Percentiles rank a stretch among this genome's conserved stretches.
Evolutionary conservation across 2,113 vertebrate genomes (phyloP).

Genomic region (Ctenomys sociabilis): DNA sequence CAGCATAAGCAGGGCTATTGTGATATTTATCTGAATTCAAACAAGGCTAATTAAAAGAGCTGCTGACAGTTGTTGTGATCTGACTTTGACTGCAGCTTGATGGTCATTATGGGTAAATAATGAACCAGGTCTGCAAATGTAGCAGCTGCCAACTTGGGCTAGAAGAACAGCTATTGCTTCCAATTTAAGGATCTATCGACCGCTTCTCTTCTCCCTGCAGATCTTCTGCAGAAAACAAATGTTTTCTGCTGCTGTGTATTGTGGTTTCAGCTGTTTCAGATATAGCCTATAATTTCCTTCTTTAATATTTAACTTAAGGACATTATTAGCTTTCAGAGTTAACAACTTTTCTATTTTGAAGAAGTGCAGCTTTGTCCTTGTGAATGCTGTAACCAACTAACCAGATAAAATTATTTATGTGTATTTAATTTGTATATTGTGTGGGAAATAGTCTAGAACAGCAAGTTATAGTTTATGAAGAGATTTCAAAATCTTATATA

Average conservation of each 20-base stretch:
- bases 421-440: constrained; percentile 83
- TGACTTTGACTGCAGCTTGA: constrained; percentile 93
- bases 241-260: constrained; percentile 89
- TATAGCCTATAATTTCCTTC: constrained; percentile 88
- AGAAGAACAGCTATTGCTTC: constrained; percentile 90
- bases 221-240: constrained; percentile 90
- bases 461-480: constrained; percentile 43
- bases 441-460: constrained; percentile 69
- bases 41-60: constrained; percentile 94
- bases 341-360: constrained; percentile 88
- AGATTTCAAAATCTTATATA: constrained; percentile 47
- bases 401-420: constrained; percentile 74
- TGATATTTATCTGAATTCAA: constrained; percentile 95
- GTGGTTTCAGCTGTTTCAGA: constrained; percentile 92
- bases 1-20: constrained; percentile 89
- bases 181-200: constrained; percentile 94
- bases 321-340: constrained; percentile 94
- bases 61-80: constrained; percentile 94
- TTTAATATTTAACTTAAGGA: constrained; percentile 94
- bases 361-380: constrained; percentile 79
- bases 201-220: constrained; percentile 89
- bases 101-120: constrained; percentile 96
- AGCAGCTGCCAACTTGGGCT: constrained; percentile 91
- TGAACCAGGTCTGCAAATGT: constrained; percentile 92
- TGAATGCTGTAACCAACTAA: constrained; percentile 75